Conservation (phyloP, 2,113 vertebrate species). For the Gobius niger region DNA sequence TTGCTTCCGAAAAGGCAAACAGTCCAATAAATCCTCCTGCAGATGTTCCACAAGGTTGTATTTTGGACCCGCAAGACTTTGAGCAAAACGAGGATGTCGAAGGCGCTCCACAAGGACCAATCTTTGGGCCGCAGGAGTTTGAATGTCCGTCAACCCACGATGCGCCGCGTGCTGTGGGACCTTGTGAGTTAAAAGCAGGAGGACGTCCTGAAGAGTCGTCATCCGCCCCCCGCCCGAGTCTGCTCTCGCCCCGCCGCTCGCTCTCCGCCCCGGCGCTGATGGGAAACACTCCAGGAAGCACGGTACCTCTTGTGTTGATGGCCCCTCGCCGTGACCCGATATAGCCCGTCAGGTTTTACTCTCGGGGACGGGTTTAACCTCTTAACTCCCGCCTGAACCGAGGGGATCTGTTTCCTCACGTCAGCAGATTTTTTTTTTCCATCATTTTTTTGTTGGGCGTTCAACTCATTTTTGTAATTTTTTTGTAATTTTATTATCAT, state of each 20-base stretch:
- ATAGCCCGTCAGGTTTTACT: slow-evolving; percentile 10
- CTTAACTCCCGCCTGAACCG: too few species aligned
- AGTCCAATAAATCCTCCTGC: not conserved
- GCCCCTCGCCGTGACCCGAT: slow-evolving; percentile 17
- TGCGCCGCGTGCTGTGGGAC: not conserved
- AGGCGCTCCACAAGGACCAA: not conserved
- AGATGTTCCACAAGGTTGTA: slow-evolving; percentile 1
- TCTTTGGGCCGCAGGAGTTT: not conserved
- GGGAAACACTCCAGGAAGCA: slow-evolving; percentile 62
- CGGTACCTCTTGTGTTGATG: slow-evolving; percentile 64
- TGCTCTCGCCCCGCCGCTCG: slow-evolving; percentile 79
- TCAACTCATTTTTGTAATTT: too few species aligned
- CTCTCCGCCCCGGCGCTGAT: slow-evolving; percentile 71
- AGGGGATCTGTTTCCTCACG: too few species aligned
- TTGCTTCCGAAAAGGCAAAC: not conserved
- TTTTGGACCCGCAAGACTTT: slow-evolving; percentile 11
- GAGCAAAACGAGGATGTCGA: not conserved
- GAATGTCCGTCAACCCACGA: not conserved
- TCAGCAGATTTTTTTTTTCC: too few species aligned
- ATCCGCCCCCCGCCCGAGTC: slow-evolving; percentile 76
- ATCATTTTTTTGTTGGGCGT: too few species aligned
- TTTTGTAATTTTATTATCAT: too few species aligned
- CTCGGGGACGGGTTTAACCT: too few species aligned
- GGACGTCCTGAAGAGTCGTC: slow-evolving; percentile 23
- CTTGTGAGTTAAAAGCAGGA: not conserved